A percentile compares a stretch with the other conserved stretches of the same genome.
Conservation (phyloP, 2,797 vertebrate genomes). For the Meda fulgida region DNA sequence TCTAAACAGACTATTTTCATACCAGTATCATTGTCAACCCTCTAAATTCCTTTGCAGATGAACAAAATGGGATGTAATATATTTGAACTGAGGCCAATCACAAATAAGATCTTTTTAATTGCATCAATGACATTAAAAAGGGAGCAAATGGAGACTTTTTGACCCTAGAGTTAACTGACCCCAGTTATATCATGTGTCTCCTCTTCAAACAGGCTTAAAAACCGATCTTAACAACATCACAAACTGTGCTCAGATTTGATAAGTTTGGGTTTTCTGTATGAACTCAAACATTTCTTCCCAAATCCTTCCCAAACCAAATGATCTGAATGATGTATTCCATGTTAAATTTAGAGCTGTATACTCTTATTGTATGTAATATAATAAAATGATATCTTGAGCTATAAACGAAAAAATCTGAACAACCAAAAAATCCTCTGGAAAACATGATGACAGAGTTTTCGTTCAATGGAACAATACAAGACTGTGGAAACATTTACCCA, state of each 20-base stretch:
- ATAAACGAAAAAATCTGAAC: background rate
- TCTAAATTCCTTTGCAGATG: background rate
- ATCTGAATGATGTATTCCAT: background rate
- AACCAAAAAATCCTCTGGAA: background rate
- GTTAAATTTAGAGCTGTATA: background rate
- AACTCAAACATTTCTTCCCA: background rate
- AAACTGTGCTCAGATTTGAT: background rate
- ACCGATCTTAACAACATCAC: background rate
- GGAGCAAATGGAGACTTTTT: background rate
- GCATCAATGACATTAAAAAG: background rate
- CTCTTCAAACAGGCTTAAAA: background rate
- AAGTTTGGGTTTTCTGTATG: background rate
- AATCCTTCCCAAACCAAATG: background rate
- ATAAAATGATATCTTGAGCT: background rate
- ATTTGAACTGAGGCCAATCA: background rate
- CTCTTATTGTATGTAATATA: background rate
- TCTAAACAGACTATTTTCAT: background rate
- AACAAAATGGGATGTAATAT: background rate
- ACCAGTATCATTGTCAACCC: background rate
- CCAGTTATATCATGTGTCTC: background rate
- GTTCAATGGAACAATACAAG: background rate
- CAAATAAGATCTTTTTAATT: background rate
- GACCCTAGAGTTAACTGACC: background rate
- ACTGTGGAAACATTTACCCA: conserved; percentile 14
- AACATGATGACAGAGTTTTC: background rate